Evolutionary conservation across 2,797 vertebrate species (phyloP).

Genomic region (Micrastur ruficollis): DNA sequence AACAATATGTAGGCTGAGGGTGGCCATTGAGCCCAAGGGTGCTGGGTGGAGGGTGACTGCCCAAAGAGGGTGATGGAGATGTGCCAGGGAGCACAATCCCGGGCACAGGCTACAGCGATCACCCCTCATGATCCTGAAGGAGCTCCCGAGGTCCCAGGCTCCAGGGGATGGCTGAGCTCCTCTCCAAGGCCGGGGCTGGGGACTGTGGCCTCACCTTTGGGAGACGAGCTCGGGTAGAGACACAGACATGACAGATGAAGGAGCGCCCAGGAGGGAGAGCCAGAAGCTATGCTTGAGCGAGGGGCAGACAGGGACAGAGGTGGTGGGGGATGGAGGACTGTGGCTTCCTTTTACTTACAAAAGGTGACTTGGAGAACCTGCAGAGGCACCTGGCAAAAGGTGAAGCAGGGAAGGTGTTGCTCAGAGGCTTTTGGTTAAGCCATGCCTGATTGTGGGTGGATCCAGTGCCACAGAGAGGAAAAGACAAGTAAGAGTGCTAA

Average conservation of each 20-base stretch:
- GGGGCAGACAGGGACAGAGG: background rate
- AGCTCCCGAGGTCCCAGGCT: background rate
- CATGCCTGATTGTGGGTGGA: background rate
- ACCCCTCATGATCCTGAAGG: fast-evolving
- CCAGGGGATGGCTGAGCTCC: background rate
- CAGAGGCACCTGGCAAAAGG: background rate
- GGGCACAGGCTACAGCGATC: fast-evolving
- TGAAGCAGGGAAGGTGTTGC: background rate
- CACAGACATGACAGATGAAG: background rate
- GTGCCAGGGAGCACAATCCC: background rate
- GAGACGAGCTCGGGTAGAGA: background rate
- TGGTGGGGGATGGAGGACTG: background rate
- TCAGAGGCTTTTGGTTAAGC: background rate
- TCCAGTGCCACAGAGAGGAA: background rate
- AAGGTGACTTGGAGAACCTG: background rate
- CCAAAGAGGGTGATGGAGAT: background rate
- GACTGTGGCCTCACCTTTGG: background rate
- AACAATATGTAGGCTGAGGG: background rate
- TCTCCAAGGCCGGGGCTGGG: background rate
- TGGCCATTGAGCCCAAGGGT: too few species aligned
- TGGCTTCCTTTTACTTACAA: background rate
- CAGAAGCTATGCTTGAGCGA: background rate
- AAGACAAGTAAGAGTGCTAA: background rate
- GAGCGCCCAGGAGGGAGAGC: background rate
- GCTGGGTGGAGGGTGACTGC: background rate